Evolutionary conservation across 2,888 invertebrate species (phyloP).

Genomic region (Trichogramma dendrolimi): DNA sequence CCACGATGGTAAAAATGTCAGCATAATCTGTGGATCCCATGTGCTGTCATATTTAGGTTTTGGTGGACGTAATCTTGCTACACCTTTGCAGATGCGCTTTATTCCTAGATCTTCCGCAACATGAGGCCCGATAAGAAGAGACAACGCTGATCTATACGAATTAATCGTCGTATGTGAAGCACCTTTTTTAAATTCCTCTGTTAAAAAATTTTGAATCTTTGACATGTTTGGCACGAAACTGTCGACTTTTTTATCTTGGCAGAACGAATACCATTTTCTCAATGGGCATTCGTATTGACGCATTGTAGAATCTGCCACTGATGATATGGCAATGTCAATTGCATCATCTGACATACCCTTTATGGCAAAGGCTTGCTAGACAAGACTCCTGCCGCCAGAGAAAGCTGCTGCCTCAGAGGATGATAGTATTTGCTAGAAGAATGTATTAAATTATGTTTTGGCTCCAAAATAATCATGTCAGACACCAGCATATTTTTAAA

Average conservation of each 20-base stretch:
- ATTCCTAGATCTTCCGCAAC: neutral
- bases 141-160: conserved; percentile 7
- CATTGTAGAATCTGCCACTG: too few species aligned
- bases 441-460: neutral
- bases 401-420: neutral
- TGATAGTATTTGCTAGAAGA: neutral
- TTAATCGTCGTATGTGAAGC: neutral
- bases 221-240: neutral
- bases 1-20: neutral
- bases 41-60: conserved; percentile 31
- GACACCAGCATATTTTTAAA: neutral
- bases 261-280: too few species aligned
- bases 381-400: neutral
- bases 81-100: conserved; percentile 6
- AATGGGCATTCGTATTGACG: too few species aligned
- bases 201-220: conserved; percentile 5
- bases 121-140: neutral
- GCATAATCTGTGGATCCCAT: conserved; percentile 33
- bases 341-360: neutral
- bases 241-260: too few species aligned
- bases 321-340: neutral
- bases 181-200: neutral
- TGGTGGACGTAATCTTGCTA: conserved; percentile 13
- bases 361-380: neutral
- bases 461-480: neutral